Evolutionary conservation across 2,888 invertebrate species (phyloP).

Genomic region (Lycophotia porphyrea): DNA sequence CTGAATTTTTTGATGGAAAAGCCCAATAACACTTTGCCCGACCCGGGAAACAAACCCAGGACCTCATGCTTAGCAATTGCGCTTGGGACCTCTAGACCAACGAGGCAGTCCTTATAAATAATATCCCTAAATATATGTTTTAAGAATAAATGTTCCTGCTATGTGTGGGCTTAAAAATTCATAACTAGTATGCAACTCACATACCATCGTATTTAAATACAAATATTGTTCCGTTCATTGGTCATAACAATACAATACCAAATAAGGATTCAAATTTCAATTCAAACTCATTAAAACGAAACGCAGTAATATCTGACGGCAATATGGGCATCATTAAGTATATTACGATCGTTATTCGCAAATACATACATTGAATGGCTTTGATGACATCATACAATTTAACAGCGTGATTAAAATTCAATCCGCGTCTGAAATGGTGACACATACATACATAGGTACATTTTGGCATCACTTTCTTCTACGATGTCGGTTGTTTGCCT

Average conservation of each 20-base stretch:
- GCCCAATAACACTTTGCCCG: background rate
- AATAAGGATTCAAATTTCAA: background rate
- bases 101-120: background rate
- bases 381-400: slow-evolving; percentile 52
- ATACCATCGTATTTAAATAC: background rate
- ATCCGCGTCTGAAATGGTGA: slow-evolving; percentile 41
- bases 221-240: background rate
- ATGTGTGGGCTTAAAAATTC: background rate
- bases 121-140: background rate
- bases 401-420: slow-evolving; percentile 63
- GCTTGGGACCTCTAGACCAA: background rate
- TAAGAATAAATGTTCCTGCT: background rate
- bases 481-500: background rate
- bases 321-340: slow-evolving; percentile 22
- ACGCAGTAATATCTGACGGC: slow-evolving; percentile 3
- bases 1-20: background rate
- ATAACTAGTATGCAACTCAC: background rate
- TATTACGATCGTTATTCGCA: slow-evolving; percentile 33
- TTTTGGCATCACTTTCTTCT: background rate
- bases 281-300: slow-evolving; percentile 9
- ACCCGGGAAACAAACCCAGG: background rate
- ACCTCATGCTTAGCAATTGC: background rate
- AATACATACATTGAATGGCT: slow-evolving; percentile 39
- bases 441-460: background rate
- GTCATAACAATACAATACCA: background rate